These are phyloP conservation scores for Mormyrus proboscirostris DNA, from an alignment of 2,797 vertebrate species.

Conservation along the genomic window DNA sequence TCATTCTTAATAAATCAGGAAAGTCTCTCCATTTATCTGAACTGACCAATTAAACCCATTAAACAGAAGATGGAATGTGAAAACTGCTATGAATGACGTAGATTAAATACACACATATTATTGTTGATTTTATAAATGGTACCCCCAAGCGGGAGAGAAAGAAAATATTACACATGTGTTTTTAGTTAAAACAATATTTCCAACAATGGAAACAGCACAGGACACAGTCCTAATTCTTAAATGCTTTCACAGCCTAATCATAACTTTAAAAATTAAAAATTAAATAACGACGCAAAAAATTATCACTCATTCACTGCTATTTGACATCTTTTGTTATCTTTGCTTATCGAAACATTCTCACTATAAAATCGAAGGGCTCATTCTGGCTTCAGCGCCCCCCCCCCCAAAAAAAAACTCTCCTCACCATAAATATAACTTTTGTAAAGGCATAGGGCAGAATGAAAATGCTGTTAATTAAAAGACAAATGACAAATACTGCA, in stretches of 20 bases:
- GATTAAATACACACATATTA: neutral
- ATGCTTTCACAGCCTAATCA: neutral
- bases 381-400: neutral
- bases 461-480: neutral
- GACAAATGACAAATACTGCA: slow-evolving; percentile 6
- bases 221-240: neutral
- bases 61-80: neutral
- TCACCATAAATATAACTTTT: neutral
- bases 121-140: neutral
- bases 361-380: neutral
- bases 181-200: neutral
- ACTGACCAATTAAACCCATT: neutral
- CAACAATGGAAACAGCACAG: neutral
- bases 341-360: neutral
- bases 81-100: neutral
- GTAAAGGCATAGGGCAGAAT: neutral
- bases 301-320: neutral
- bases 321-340: neutral
- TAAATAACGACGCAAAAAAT: neutral
- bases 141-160: neutral
- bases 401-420: neutral
- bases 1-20: neutral
- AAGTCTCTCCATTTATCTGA: neutral
- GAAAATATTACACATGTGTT: neutral
- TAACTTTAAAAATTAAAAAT: neutral